Evolutionary conservation across 2,797 vertebrate genomes (phyloP), one percentile per base, ranked within the genome.

Genomic region (Thunnus albacares): DNA sequence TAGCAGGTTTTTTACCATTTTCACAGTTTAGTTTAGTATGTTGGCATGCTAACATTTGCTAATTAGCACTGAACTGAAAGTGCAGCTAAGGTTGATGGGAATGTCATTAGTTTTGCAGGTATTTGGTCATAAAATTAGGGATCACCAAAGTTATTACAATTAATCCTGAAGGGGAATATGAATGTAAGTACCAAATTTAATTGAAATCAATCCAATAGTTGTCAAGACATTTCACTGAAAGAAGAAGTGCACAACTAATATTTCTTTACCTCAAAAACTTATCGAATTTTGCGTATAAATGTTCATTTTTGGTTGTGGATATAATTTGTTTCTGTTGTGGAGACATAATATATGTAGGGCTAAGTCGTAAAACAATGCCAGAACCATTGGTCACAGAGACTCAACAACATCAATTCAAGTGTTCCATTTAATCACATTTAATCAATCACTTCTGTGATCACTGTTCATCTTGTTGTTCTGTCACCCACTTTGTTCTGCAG

Each of bases 401-500:
- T 84, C 38, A 18, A 71, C 79, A 64, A 61, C 86, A 90, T 91
- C 91, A 81, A 82, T 92, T 77, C 71, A 82, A 58, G 77, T 55
- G 75, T 79, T 90, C 72, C 61, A 65, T 87, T 90, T 86, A 87
- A 90, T 90, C 87, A 84, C 78, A 79, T 83, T 85, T 62, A 87
- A 90, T 91, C 88, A 89, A 91, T 93, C 91, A 91, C 79, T 83
- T 77, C 64, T 69, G 22, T 71, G 20, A 92, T 90, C 88, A 56
- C 84, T 80, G 85, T 86, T 79, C 83, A 90, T 92, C 88, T 86
- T 70, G 80, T 90, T 87, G 84, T 85, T 86, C 71, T 86, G 81
- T 90, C 83, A 88, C 86, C 88, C 77, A 83, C 87, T 91, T 90
- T 88, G 84, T 91, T 92, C 85, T 77, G 61, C 79, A 33, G 82